Evolutionary conservation across 2,797 vertebrate genomes (phyloP).

Genomic region (Labroides dimidiatus): DNA sequence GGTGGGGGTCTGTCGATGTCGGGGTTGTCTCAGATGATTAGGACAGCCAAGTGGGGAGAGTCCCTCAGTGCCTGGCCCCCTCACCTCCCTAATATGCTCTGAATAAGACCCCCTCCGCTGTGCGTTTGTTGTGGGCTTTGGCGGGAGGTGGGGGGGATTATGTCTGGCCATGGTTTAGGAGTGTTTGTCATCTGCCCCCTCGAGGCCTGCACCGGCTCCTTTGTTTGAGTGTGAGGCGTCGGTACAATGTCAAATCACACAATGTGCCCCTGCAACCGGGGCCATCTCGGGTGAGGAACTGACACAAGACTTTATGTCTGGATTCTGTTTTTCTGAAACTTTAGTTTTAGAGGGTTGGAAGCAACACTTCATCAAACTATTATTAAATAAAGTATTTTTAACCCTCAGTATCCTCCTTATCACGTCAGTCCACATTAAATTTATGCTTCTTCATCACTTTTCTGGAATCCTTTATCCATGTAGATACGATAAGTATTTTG

Average conservation of each 20-base stretch:
- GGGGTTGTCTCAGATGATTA: constrained; percentile 79
- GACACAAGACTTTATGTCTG: constrained; percentile 58
- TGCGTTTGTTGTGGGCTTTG: constrained; percentile 67
- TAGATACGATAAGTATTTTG: neutral
- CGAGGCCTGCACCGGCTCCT: constrained; percentile 74
- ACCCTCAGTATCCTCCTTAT: too few relatives aligned
- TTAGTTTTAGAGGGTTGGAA: constrained; percentile 13
- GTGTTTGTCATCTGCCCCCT: constrained; percentile 82
- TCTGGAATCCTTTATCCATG: too few relatives aligned
- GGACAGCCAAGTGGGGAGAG: constrained; percentile 75
- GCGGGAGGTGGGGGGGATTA: constrained; percentile 65
- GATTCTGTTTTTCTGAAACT: constrained; percentile 24
- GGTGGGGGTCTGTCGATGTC: constrained; percentile 58
- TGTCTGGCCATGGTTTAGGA: constrained; percentile 79
- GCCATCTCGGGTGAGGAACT: constrained; percentile 57
- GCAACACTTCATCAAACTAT: neutral
- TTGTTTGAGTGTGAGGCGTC: constrained; percentile 74
- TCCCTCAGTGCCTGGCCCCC: constrained; percentile 79
- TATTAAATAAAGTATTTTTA: too few relatives aligned
- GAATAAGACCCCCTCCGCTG: constrained; percentile 80
- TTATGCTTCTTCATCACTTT: too few relatives aligned
- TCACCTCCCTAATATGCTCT: constrained; percentile 85
- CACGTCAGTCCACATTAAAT: too few relatives aligned
- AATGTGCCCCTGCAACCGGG: constrained; percentile 67
- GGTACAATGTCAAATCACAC: constrained; percentile 74